Evolutionary conservation across 2,797 vertebrate genomes (phyloP), one percentile per base, ranked within the genome.

Genomic region (Artibeus jamaicensis): DNA sequence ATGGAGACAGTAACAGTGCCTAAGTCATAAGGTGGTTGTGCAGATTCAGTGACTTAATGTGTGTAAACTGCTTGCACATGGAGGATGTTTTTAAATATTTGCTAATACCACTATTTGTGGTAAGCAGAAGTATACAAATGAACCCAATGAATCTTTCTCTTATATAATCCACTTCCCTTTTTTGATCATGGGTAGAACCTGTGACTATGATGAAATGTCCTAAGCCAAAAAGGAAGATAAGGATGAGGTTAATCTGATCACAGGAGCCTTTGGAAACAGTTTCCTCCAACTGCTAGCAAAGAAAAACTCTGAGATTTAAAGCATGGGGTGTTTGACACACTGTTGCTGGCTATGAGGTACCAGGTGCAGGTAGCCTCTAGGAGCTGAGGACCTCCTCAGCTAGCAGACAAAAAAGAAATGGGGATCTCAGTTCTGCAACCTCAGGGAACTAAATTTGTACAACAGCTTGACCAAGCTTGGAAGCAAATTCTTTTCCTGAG

Each of bases 111-210:
- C 2, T 29, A 7, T 50, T 32, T 37, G 15, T 86, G 48, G 39
- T 19, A 48, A 73, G 10, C 24, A 83, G 24, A 71, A 92, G 59
- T 83, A 57, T 18, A 94, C 67, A 91, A 74, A 48, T 32, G 29
- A 88, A 39, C 26, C 19, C 8, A 22, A 32, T 57, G 37, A 62
- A n/a, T 10, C 82, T 19, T 53, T 53, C 18, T 18, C 50, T 53
- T 34, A 11, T 26, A 16, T 67, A 71, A 34, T 70, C 9, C 2
- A 14, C 24, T 87, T 12, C 7, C 10, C 11, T n/a, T 53, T 53
- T 70, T 21, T 26, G 15, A 39, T 32, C 89, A 53, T 32, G 26
- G 26, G 16, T 53, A 50, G 26, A 48, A 37, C 1, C 34, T 9
- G 6, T 77, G 39, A 68, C 4, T n/a, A 32, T 14, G 29, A 83